Percentiles rank a stretch among this genome's conserved stretches.
Evolutionary conservation across 1,140 invertebrate genomes (phyloP).

Genomic region (Anoplophora glabripennis): DNA sequence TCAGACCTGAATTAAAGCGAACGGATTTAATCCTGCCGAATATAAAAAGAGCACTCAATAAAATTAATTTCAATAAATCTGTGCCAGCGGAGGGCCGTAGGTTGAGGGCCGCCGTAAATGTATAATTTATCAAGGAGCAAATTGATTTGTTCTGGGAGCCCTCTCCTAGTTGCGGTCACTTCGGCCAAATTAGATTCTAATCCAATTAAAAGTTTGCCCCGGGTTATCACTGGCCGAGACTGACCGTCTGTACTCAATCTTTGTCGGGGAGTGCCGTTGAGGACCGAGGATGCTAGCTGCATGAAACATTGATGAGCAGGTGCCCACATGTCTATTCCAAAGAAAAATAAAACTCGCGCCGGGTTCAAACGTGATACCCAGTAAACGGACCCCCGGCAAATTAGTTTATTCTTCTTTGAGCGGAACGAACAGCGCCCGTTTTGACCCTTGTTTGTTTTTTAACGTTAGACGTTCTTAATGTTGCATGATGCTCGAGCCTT

Average conservation of each 20-base stretch:
- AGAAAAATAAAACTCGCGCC: too few species aligned
- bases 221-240: slow-evolving; percentile 30
- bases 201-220: slow-evolving; percentile 47
- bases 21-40: neutral
- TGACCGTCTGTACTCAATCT: slow-evolving; percentile 12
- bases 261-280: neutral
- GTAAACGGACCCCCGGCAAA: too few species aligned
- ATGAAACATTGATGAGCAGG: too few species aligned
- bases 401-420: neutral
- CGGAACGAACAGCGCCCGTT: neutral
- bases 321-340: too few species aligned
- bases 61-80: slow-evolving; percentile 18
- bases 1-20: neutral
- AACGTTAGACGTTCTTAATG: neutral
- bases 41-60: slow-evolving; percentile 19
- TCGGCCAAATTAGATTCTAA: slow-evolving; percentile 47
- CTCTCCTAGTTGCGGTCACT: slow-evolving; percentile 38
- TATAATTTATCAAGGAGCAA: slow-evolving; percentile 33
- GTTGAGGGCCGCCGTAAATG: slow-evolving; percentile 8
- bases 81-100: slow-evolving; percentile 9
- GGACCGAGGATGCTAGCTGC: neutral
- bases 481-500: too few species aligned
- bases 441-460: neutral
- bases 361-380: too few species aligned
- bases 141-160: slow-evolving; percentile 33